Conservation (phyloP, 2,888 invertebrate genomes). For the Tillus elongatus region DNA sequence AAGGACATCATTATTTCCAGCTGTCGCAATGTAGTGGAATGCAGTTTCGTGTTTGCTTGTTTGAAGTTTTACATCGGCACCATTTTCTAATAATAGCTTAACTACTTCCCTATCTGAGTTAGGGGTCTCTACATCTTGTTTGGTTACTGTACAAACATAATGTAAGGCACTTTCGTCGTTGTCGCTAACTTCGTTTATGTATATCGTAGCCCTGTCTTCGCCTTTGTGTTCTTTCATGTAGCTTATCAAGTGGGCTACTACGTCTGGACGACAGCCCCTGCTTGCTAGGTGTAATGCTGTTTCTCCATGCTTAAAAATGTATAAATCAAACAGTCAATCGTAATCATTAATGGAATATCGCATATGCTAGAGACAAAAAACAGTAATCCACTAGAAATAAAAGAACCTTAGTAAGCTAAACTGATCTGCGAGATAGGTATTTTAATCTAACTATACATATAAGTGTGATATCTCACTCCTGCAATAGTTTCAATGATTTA, state of each 20-base stretch:
- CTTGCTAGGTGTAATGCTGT: slow-evolving; percentile 94
- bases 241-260: slow-evolving; percentile 77
- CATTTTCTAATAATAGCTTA: slow-evolving; percentile 78
- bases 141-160: slow-evolving; percentile 84
- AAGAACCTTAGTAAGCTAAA: too few species aligned
- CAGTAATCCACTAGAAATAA: too few species aligned
- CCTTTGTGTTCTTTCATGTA: slow-evolving; percentile 70
- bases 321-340: too few species aligned
- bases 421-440: too few species aligned
- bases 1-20: slow-evolving; percentile 92
- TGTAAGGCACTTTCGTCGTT: slow-evolving; percentile 93
- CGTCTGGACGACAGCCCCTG: slow-evolving; percentile 72
- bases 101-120: slow-evolving; percentile 80
- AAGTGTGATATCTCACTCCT: too few species aligned
- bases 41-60: slow-evolving; percentile 89
- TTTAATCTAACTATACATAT: too few species aligned
- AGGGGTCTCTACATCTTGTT: slow-evolving; percentile 65
- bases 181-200: slow-evolving; percentile 80
- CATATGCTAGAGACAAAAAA: too few species aligned
- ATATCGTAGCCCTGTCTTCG: slow-evolving; percentile 67
- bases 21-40: slow-evolving; percentile 89
- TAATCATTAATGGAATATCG: too few species aligned
- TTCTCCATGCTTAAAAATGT: slow-evolving; percentile 67
- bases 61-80: slow-evolving; percentile 78
- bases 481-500: too few species aligned